Evolutionary conservation across 2,113 vertebrate species (phyloP).

Genomic region (Siniperca knerii): DNA sequence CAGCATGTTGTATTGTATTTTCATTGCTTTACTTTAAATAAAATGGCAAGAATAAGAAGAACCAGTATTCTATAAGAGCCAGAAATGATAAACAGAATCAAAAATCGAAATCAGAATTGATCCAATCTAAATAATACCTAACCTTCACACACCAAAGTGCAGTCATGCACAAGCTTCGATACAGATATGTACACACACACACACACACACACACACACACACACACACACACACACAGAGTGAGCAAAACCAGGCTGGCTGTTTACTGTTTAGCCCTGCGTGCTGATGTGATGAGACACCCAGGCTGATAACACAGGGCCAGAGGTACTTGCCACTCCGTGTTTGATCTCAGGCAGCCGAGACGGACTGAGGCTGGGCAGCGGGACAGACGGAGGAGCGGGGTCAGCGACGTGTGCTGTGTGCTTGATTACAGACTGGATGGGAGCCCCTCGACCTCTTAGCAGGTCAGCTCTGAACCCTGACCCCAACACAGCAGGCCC

Average conservation of each 20-base stretch:
- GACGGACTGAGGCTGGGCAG: conserved; percentile 47
- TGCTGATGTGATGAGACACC: conserved; percentile 82
- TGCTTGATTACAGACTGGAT: conserved; percentile 79
- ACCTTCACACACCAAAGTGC: conserved; percentile 19
- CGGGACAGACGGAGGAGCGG: conserved; percentile 53
- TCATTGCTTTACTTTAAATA: not conserved
- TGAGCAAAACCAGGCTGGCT: conserved; percentile 68
- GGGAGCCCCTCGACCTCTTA: conserved; percentile 74
- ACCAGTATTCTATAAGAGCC: not conserved
- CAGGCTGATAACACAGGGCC: conserved; percentile 77
- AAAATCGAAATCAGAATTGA: not conserved
- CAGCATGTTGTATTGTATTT: not conserved
- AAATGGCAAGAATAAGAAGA: conserved; percentile 1
- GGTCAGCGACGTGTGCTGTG: conserved; percentile 76
- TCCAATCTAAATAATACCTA: not conserved
- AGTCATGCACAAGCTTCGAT: conserved; percentile 7
- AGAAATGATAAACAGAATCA: not conserved
- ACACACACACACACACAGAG: conserved; percentile 36
- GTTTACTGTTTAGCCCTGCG: conserved; percentile 80
- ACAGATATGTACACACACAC: conserved; percentile 33
- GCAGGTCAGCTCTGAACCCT: conserved; percentile 74
- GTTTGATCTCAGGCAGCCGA: conserved; percentile 77
- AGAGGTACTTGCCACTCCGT: conserved; percentile 67
- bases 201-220: conserved; percentile 27
- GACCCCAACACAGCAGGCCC: conserved; percentile 71